These are phyloP conservation scores for Campoplex capitator DNA, from an alignment of 2,888 invertebrate species.

Conservation along the genomic window DNA sequence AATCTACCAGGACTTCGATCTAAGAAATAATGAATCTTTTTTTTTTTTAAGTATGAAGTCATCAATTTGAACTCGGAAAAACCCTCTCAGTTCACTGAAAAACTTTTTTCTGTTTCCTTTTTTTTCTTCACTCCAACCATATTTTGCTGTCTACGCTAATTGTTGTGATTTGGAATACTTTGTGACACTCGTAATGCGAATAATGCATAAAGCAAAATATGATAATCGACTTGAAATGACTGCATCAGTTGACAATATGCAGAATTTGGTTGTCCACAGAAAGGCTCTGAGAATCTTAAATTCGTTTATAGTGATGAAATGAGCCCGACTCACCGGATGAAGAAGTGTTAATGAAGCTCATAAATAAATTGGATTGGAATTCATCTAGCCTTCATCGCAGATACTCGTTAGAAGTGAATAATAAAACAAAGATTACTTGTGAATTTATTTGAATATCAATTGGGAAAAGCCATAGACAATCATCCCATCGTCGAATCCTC, in stretches of 20 bases:
- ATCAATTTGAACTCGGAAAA: not conserved
- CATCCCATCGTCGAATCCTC: conserved; percentile 15
- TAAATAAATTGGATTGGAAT: not conserved
- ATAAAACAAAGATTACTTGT: not conserved
- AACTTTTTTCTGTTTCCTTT: not conserved
- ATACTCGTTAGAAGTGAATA: not conserved
- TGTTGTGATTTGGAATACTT: not conserved
- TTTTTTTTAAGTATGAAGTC: too few species aligned
- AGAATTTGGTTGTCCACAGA: not conserved
- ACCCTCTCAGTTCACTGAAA: not conserved
- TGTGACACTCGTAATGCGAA: not conserved
- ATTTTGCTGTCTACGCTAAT: not conserved
- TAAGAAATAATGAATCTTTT: not conserved
- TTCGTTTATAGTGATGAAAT: not conserved
- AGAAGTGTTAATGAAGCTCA: not conserved
- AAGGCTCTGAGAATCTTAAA: not conserved
- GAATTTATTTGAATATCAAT: conserved; percentile 33
- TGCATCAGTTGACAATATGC: not conserved
- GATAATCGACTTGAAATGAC: not conserved
- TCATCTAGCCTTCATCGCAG: not conserved
- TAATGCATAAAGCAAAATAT: not conserved
- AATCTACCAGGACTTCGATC: not conserved
- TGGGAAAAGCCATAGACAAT: conserved; percentile 29
- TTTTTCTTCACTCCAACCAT: not conserved
- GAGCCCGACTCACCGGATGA: not conserved